These are phyloP conservation scores for Helarctos malayanus DNA, from an alignment of 2,797 vertebrate species.

Conservation along the genomic window DNA sequence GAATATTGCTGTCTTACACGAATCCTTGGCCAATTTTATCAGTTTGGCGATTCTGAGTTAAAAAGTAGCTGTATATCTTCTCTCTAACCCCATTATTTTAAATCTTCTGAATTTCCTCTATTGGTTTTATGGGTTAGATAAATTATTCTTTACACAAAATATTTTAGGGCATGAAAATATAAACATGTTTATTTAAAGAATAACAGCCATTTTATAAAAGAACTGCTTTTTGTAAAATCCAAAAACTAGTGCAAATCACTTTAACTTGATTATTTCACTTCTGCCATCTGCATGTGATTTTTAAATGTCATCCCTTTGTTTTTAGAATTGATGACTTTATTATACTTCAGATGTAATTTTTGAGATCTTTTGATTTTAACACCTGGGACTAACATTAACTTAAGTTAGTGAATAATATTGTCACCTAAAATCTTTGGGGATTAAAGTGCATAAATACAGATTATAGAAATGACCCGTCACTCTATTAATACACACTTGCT, in stretches of 20 bases:
- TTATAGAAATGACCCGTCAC: neutral
- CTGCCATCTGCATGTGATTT: neutral
- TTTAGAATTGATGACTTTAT: constrained; percentile 28
- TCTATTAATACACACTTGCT: neutral
- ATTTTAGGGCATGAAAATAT: neutral
- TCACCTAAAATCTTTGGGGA: neutral
- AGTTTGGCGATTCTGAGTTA: constrained; percentile 1
- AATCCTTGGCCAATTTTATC: neutral
- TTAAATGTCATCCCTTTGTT: neutral
- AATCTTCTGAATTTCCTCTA: neutral
- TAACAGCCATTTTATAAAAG: neutral
- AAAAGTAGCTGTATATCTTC: neutral
- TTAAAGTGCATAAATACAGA: neutral
- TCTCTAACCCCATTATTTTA: constrained; percentile 16
- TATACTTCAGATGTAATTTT: neutral
- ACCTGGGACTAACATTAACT: neutral
- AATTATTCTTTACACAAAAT: constrained; percentile 42
- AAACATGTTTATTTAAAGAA: neutral
- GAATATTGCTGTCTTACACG: neutral
- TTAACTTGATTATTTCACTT: neutral
- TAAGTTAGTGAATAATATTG: neutral
- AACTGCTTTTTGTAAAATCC: neutral
- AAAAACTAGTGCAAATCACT: neutral
- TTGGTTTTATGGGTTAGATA: constrained; percentile 15
- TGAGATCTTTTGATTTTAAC: constrained; percentile 4